These are phyloP conservation scores for Miichthys miiuy DNA, from an alignment of 2,797 vertebrate genomes.

Conservation along the genomic window DNA sequence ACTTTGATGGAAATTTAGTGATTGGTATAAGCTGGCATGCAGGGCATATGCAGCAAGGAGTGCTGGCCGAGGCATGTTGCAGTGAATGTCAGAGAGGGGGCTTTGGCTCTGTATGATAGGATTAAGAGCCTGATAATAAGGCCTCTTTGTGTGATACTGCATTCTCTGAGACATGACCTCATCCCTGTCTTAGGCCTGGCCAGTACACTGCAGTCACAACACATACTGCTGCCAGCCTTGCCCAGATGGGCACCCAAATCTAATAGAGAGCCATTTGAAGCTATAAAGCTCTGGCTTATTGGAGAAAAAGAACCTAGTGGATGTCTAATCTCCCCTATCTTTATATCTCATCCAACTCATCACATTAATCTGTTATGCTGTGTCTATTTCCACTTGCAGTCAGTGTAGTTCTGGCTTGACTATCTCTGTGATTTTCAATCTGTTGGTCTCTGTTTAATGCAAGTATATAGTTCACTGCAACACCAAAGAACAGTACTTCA, in stretches of 20 bases:
- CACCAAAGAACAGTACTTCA: constrained; percentile 25
- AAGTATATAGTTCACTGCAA: constrained; percentile 12
- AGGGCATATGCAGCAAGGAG: constrained; percentile 40
- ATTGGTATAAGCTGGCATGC: constrained; percentile 52
- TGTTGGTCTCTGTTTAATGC: constrained; percentile 20
- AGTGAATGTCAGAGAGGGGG: constrained; percentile 69
- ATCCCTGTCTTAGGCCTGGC: constrained; percentile 84
- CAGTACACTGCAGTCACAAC: constrained; percentile 78
- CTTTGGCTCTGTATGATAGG: constrained; percentile 79
- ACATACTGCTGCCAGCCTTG: constrained; percentile 80
- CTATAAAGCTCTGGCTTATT: constrained; percentile 79
- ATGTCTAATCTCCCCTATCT: constrained; percentile 79
- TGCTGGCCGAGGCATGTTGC: constrained; percentile 55
- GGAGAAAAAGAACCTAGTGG: constrained; percentile 76
- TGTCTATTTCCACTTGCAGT: constrained; percentile 65
- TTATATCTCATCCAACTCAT: constrained; percentile 71
- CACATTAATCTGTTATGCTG: constrained; percentile 74
- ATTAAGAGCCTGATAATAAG: constrained; percentile 84
- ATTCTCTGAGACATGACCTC: constrained; percentile 88
- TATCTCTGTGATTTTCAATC: constrained; percentile 40
- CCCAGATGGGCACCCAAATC: constrained; percentile 87
- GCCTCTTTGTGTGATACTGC: constrained; percentile 83
- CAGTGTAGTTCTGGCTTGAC: constrained; percentile 42
- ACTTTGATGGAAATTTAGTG: constrained; percentile 42
- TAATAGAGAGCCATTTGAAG: constrained; percentile 88